Evolutionary conservation across 2,113 vertebrate species (phyloP).

Genomic region (Gorsachius goisagi): DNA sequence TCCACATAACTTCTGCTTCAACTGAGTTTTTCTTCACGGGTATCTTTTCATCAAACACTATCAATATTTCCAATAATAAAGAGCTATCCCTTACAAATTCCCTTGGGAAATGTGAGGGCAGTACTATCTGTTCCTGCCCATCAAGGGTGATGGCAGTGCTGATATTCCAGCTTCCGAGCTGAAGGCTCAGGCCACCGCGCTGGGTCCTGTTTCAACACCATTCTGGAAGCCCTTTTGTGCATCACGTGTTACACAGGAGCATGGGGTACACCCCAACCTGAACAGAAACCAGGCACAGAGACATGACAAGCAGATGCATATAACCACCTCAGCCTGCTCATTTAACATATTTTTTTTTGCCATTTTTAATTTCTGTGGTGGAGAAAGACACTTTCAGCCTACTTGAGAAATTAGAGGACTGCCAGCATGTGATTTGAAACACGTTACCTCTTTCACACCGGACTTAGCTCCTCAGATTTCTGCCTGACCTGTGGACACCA

Average conservation of each 20-base stretch:
- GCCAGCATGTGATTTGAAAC: accelerated
- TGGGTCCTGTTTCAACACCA: neutral
- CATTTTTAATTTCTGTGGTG: neutral
- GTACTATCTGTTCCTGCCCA: neutral
- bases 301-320: neutral
- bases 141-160: accelerated
- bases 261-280: accelerated
- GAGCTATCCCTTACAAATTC: neutral
- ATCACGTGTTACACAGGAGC: neutral
- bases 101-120: neutral
- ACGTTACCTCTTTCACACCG: neutral
- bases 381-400: neutral
- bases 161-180: neutral
- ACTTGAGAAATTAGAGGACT: neutral
- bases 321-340: neutral
- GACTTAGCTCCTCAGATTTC: neutral
- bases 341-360: neutral
- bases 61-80: neutral
- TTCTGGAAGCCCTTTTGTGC: neutral
- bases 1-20: neutral
- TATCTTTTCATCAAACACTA: neutral
- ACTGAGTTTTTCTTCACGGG: neutral
- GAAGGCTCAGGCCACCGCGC: neutral
- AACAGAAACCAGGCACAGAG: neutral
- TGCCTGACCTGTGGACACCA: neutral